phyloP scores from a whole-genome alignment of 2,797 vertebrate genomes.

The Erethizon dorsatum region DNA sequence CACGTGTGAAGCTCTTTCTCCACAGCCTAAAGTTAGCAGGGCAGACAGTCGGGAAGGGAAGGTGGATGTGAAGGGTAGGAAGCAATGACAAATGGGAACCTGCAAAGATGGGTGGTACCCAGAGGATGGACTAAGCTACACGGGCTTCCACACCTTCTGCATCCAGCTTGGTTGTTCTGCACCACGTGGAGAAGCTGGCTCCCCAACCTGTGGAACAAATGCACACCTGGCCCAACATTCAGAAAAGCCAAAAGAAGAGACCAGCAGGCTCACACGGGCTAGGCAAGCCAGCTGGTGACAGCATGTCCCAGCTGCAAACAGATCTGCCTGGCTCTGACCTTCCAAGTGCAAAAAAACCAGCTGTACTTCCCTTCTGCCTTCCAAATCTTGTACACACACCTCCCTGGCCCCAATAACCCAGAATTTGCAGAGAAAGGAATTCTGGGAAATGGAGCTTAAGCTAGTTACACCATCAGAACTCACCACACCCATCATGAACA shows the following conservation, averaged over 20 bases:
- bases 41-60: not conserved
- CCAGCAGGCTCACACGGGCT: not conserved
- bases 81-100: not conserved
- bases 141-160: not conserved
- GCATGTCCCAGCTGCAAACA: not conserved
- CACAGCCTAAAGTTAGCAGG: not conserved
- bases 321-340: not conserved
- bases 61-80: too few species aligned
- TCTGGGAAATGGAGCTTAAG: not conserved
- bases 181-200: not conserved
- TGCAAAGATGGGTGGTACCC: not conserved
- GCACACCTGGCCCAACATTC: not conserved
- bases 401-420: not conserved
- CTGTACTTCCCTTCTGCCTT: not conserved
- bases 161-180: not conserved
- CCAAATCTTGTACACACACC: not conserved
- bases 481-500: not conserved
- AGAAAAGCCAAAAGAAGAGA: not conserved
- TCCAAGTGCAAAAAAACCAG: not conserved
- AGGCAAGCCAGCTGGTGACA: not conserved
- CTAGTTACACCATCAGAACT: not conserved
- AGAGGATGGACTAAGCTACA: accelerated
- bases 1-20: not conserved
- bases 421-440: not conserved
- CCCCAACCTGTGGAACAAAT: not conserved